Conservation (phyloP, 2,797 vertebrate species). For the Acipenser ruthenus region DNA sequence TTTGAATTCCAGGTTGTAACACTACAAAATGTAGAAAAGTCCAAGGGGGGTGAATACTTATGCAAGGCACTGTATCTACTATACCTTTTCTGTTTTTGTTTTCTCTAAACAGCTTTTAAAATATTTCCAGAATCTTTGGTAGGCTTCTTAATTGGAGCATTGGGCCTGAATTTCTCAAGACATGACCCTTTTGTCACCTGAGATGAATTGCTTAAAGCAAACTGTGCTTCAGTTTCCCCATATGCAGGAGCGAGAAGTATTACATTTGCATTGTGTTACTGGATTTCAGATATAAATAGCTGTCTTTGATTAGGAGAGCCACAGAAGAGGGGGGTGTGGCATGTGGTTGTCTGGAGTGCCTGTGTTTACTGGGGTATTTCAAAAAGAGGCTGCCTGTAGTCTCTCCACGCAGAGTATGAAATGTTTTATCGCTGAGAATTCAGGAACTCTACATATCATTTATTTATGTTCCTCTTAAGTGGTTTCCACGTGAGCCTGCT, state of each 20-base stretch:
- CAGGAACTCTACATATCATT: constrained; percentile 41
- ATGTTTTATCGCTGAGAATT: constrained; percentile 37
- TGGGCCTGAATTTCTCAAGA: too few relatives aligned
- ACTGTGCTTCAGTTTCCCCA: constrained; percentile 26
- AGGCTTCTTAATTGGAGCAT: too few relatives aligned
- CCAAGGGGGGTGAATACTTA: too few relatives aligned
- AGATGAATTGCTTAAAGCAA: background rate
- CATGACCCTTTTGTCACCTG: too few relatives aligned
- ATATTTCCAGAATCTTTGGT: too few relatives aligned
- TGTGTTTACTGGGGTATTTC: constrained; percentile 36
- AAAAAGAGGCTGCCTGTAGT: too few relatives aligned
- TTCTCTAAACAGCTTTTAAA: too few relatives aligned
- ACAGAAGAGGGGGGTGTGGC: constrained; percentile 47
- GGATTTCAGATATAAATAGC: constrained; percentile 63
- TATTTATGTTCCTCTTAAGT: constrained; percentile 45
- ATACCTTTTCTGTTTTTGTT: too few relatives aligned
- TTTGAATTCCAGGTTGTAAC: too few relatives aligned
- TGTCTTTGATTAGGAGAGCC: constrained; percentile 60
- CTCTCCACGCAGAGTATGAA: constrained; percentile 24
- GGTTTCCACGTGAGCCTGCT: constrained; percentile 16
- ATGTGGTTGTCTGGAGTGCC: constrained; percentile 51
- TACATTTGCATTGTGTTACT: constrained; percentile 43
- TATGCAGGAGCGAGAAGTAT: constrained; percentile 37
- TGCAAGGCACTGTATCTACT: too few relatives aligned
- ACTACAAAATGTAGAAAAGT: too few relatives aligned